Base-by-base conservation (phyloP, 2,797 vertebrate species). In the Microctenopoma steveboyesi region DNA sequence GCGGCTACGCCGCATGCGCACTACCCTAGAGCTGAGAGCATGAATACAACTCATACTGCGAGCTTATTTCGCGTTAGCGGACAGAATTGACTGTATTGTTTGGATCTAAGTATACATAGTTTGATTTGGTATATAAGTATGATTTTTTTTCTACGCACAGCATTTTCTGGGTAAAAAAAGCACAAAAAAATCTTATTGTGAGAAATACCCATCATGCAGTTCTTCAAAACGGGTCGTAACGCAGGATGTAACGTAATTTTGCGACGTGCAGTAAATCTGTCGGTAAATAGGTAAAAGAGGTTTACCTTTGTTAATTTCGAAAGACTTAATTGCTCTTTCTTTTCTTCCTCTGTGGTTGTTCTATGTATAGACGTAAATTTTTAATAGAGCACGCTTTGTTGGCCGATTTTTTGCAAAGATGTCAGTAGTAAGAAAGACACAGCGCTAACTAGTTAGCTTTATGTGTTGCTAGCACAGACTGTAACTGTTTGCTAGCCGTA, bases 1-100 rank as follows among this genome's bases (percentile, higher is more conserved):
- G 3, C 50, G 30, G 40, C 15, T 1, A 16, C 0, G 0, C 68
- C 86, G 89, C 89, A 0, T 88, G 91, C 88, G 89, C 82, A 69
- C 0, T 42, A 2, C 18, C n/a, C 16, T 14, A 28, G 54, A 11
- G 9, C 13, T 47, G 4, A 12, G 0, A 7, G 7, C 0, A 2
- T 0, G 7, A 57, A 53, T 25, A 6, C 10, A 1, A 7, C 3
- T 5, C 9, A 11, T 27, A 28, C 9, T 16, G 0, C 16, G 6
- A 11, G 15, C 3, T 58, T 42, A 0, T 27, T 42, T 59, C 16
- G 3, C 5, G 27, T 47, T 18, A 56, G 2, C 10, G 22, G 1
- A 25, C 3, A 5, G 3, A 14, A 2, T 33, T 28, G 18, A 9
- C 4, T 18, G 9, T 49, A 9, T 35, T 54, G 0, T 7, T 13